A percentile compares a stretch with the other conserved stretches of the same genome.
phyloP scores from a whole-genome alignment of 2,888 invertebrate species.

The Campoplex capitator region DNA sequence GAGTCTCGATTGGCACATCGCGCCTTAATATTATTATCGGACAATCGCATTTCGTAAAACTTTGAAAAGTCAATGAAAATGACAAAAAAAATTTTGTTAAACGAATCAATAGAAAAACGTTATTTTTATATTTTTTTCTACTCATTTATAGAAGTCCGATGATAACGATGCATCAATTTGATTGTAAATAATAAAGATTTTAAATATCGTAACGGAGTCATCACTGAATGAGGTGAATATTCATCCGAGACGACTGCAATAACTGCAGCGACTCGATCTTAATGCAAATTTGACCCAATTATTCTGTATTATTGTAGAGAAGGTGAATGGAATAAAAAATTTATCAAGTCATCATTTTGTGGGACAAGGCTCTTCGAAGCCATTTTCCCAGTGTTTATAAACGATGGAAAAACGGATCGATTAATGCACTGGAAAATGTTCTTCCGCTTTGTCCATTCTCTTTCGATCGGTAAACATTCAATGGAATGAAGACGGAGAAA shows the following conservation, averaged over 20 bases:
- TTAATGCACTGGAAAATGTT: not conserved
- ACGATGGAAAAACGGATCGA: not conserved
- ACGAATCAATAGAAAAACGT: too few relatives aligned
- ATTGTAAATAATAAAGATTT: too few relatives aligned
- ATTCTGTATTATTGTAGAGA: not conserved
- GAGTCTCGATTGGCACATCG: not conserved
- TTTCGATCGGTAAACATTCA: too few relatives aligned
- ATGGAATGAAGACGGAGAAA: too few relatives aligned
- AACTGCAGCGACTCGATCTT: not conserved
- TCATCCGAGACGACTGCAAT: not conserved
- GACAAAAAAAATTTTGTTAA: too few relatives aligned
- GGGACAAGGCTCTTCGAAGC: not conserved
- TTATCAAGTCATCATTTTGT: not conserved
- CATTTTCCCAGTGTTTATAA: not conserved
- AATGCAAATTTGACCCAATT: not conserved
- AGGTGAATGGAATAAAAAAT: not conserved
- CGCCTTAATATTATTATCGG: not conserved
- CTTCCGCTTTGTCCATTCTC: not conserved
- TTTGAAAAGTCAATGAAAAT: not conserved
- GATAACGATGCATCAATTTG: too few relatives aligned
- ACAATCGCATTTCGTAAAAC: not conserved
- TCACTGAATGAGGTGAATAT: not conserved
- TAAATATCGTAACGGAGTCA: not conserved
- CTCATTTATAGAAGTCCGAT: too few relatives aligned
- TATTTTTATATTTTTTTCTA: too few relatives aligned